phyloP scores from a whole-genome alignment of 2,797 vertebrate species.

The Phalanger gymnotis region DNA sequence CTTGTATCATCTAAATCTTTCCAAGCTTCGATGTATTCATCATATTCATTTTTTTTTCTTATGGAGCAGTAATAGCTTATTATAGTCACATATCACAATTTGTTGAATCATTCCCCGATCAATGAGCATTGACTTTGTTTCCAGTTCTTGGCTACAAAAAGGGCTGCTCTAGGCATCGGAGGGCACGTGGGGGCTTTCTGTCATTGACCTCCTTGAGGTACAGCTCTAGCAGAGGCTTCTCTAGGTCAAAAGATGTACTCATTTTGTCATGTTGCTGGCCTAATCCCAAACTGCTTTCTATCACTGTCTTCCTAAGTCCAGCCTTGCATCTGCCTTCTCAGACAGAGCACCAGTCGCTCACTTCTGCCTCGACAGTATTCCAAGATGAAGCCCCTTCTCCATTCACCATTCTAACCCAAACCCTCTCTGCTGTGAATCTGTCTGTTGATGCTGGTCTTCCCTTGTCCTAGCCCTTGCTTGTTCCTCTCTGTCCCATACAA shows the following conservation, averaged over 20 bases:
- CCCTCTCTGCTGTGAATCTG: neutral
- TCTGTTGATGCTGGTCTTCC: neutral
- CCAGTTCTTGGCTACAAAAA: neutral
- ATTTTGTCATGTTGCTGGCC: neutral
- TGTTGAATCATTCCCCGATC: neutral
- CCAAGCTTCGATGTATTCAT: neutral
- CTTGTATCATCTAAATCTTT: neutral
- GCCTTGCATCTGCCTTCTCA: neutral
- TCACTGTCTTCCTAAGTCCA: neutral
- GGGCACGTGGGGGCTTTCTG: neutral
- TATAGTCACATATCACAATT: neutral
- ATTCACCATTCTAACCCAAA: neutral
- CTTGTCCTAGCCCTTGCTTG: no score
- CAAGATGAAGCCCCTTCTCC: neutral
- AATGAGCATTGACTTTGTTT: neutral
- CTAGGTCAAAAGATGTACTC: neutral
- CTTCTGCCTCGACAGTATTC: neutral
- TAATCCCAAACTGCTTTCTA: neutral
- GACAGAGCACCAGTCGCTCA: neutral
- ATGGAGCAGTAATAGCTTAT: neutral
- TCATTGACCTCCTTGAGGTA: neutral
- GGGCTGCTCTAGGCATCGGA: neutral
- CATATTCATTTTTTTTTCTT: neutral
- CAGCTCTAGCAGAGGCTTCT: neutral
- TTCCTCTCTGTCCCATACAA: neutral